A percentile compares a stretch with the other conserved stretches of the same genome.
These are phyloP conservation scores for Forbesichthys agassizii DNA, from an alignment of 2,113 vertebrate species.

Conservation along the genomic window DNA sequence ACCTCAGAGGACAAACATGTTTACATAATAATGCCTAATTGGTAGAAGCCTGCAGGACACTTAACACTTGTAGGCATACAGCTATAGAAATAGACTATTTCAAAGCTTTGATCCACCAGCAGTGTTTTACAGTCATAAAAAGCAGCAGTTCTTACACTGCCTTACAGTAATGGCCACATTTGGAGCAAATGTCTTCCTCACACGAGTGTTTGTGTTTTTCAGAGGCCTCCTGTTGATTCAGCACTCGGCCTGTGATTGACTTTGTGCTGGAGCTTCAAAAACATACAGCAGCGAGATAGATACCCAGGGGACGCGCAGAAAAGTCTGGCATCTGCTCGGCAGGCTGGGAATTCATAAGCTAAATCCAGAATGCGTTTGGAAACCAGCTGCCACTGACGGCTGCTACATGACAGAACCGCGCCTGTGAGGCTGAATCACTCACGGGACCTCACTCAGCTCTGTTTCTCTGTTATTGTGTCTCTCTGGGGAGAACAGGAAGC, in stretches of 20 bases:
- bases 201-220: conserved; percentile 32
- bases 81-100: background rate
- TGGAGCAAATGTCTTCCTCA: conserved; percentile 7
- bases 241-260: conserved; percentile 46
- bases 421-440: conserved; percentile 31
- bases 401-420: conserved; percentile 38
- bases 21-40: background rate
- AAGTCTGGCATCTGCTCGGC: conserved; percentile 61
- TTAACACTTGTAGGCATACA: background rate
- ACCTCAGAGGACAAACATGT: background rate
- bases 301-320: conserved; percentile 29
- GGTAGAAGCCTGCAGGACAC: too few species aligned
- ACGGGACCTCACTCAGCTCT: conserved; percentile 4
- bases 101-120: background rate
- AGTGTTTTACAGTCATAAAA: background rate
- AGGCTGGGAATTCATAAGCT: conserved; percentile 60
- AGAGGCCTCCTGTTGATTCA: conserved; percentile 34
- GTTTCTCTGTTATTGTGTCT: conserved; percentile 27
- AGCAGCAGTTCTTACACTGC: background rate
- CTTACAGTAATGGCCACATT: background rate
- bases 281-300: conserved; percentile 20
- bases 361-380: conserved; percentile 55
- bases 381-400: conserved; percentile 59
- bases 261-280: conserved; percentile 35
- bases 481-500: conserved; percentile 17